A percentile compares a stretch with the other conserved stretches of the same genome.
Evolutionary conservation across 2,113 vertebrate species (phyloP).

Genomic region (Protobothrops flavoviridis): DNA sequence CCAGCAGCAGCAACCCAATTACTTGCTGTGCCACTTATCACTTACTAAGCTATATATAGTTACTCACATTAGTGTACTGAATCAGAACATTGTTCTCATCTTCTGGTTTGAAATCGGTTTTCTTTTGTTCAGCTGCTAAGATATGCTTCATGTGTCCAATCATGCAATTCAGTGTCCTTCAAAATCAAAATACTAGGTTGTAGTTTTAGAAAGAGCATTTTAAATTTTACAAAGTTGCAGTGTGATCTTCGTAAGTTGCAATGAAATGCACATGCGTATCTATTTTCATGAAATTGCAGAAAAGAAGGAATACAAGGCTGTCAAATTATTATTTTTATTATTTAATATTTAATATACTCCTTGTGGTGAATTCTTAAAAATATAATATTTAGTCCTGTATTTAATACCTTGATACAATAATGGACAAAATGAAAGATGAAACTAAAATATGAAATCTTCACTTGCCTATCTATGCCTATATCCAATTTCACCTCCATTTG

Average conservation of each 20-base stretch:
- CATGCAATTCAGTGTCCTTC: constrained; percentile 98
- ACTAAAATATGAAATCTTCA: constrained; percentile 34
- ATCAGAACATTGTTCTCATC: constrained; percentile 98
- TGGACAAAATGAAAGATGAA: neutral
- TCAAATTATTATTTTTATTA: constrained; percentile 2
- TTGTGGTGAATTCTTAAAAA: neutral
- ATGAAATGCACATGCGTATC: neutral
- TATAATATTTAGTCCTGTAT: neutral
- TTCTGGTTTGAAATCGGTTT: constrained; percentile 98
- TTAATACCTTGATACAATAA: neutral
- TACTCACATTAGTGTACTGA: constrained; percentile 94
- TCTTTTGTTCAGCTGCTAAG: constrained; percentile 93
- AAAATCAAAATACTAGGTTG: constrained; percentile 51
- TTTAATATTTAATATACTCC: neutral
- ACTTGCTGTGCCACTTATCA: constrained; percentile 10
- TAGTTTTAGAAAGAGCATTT: constrained; percentile 22
- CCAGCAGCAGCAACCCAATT: neutral
- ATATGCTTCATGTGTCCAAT: constrained; percentile 98
- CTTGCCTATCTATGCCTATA: constrained; percentile 95
- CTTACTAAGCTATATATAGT: constrained; percentile 18
- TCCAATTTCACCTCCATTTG: constrained; percentile 99
- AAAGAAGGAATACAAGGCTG: neutral
- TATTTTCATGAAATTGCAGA: neutral
- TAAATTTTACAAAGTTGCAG: neutral
- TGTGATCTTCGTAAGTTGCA: neutral